A percentile compares a stretch with the other conserved stretches of the same genome.
Evolutionary conservation across 2,113 vertebrate species (phyloP).

Genomic region (Crocuta crocuta): DNA sequence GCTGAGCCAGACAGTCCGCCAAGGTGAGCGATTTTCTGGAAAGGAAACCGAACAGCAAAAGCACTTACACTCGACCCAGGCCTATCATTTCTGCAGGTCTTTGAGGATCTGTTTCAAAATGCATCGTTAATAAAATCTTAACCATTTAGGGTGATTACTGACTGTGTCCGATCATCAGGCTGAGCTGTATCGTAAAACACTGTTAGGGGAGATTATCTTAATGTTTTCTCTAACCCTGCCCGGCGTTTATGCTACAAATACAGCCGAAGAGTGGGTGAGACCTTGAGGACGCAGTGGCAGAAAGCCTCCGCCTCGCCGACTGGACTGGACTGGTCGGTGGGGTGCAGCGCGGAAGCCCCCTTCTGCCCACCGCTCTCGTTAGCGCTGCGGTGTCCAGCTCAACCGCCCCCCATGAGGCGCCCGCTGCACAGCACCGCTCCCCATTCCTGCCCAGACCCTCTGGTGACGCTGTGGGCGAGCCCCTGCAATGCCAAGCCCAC

Average conservation of each 20-base stretch:
- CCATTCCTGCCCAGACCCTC: background rate
- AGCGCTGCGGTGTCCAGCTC: background rate
- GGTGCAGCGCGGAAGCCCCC: background rate
- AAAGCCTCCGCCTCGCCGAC: background rate
- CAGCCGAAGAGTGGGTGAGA: background rate
- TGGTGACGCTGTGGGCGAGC: accelerated
- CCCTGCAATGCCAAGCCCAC: background rate
- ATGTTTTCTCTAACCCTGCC: background rate
- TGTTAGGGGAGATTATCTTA: background rate
- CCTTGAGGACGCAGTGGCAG: accelerated
- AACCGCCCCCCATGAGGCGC: no score
- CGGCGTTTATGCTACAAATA: no score
- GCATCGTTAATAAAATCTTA: background rate
- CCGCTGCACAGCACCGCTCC: accelerated
- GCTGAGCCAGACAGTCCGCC: background rate
- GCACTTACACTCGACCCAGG: accelerated
- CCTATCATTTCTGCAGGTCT: background rate
- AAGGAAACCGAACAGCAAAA: accelerated
- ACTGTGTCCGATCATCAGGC: no score
- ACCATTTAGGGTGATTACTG: background rate
- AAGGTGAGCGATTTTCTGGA: accelerated
- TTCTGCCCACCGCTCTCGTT: accelerated
- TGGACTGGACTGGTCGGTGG: no score
- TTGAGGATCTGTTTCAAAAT: background rate
- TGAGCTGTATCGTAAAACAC: background rate